Evolutionary conservation across 1,140 invertebrate genomes (phyloP).

Genomic region (Drosophila busckii): DNA sequence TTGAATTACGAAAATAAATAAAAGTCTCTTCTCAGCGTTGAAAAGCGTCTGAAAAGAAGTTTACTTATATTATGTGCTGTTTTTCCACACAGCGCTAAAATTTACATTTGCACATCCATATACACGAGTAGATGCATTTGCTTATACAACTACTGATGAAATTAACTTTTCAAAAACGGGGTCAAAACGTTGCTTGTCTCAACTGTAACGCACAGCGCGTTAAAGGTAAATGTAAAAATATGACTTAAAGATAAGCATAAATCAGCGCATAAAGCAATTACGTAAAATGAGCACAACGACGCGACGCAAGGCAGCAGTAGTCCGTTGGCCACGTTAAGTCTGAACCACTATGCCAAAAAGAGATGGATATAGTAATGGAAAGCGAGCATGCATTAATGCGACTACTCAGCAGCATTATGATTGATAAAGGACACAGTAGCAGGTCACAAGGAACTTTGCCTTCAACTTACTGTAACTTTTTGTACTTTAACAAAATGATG

Average conservation of each 20-base stretch:
- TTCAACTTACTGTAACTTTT: constrained; percentile 22
- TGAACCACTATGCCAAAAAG: too few species aligned
- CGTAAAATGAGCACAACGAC: constrained; percentile 30
- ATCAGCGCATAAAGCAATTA: constrained; percentile 69
- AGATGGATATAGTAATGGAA: background rate
- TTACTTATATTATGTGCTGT: too few species aligned
- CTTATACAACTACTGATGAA: constrained; percentile 28
- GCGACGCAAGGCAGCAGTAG: constrained; percentile 16
- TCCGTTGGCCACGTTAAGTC: constrained; percentile 6
- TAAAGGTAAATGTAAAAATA: constrained; percentile 74
- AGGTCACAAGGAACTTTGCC: constrained; percentile 2
- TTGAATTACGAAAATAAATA: too few species aligned
- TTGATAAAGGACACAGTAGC: constrained; percentile 51
- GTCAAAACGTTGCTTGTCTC: constrained; percentile 37
- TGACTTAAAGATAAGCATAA: constrained; percentile 70
- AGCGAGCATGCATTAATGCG: constrained; percentile 53
- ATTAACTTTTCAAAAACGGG: constrained; percentile 66
- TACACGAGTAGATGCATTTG: background rate
- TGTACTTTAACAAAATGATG: constrained; percentile 46
- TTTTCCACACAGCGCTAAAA: too few species aligned
- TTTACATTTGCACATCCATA: constrained; percentile 1
- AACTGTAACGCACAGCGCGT: constrained; percentile 22
- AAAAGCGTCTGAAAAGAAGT: too few species aligned
- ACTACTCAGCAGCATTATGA: constrained; percentile 64
- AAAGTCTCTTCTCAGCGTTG: too few species aligned